Evolutionary conservation across 2,888 invertebrate genomes (phyloP).

Genomic region (Nomada goodeniana): DNA sequence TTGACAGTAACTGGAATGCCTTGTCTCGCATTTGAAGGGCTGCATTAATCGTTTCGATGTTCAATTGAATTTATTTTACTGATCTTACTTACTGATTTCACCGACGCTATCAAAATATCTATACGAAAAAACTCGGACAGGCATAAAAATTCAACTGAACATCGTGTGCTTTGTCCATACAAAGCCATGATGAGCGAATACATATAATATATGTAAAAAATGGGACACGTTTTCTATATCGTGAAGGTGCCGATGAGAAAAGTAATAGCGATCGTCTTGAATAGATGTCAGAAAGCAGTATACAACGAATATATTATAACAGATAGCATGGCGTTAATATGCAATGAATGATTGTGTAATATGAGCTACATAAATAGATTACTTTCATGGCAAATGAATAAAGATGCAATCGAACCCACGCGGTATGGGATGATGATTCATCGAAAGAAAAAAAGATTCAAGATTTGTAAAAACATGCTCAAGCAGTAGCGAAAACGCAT

Average conservation of each 20-base stretch:
- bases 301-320: neutral
- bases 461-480: conserved; percentile 67
- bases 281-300: neutral
- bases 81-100: too few relatives aligned
- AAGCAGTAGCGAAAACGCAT: conserved; percentile 62
- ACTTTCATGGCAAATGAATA: conserved; percentile 2
- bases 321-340: conserved; percentile 17
- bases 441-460: conserved; percentile 35
- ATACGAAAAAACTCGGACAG: too few relatives aligned
- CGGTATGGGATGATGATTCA: conserved; percentile 52
- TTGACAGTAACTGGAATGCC: too few relatives aligned
- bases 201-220: neutral
- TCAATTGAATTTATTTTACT: conserved; percentile 8
- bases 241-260: conserved; percentile 4
- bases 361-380: conserved; percentile 48
- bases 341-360: conserved; percentile 19
- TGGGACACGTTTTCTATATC: neutral
- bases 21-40: conserved; percentile 22
- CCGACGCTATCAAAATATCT: too few relatives aligned
- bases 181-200: conserved; percentile 5
- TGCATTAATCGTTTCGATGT: neutral
- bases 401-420: conserved; percentile 21
- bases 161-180: neutral
- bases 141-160: conserved; percentile 18
- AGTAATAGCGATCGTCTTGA: neutral